These are phyloP conservation scores for Brachionus plicatilis DNA, from an alignment of 1,140 invertebrate species.

Conservation along the genomic window DNA sequence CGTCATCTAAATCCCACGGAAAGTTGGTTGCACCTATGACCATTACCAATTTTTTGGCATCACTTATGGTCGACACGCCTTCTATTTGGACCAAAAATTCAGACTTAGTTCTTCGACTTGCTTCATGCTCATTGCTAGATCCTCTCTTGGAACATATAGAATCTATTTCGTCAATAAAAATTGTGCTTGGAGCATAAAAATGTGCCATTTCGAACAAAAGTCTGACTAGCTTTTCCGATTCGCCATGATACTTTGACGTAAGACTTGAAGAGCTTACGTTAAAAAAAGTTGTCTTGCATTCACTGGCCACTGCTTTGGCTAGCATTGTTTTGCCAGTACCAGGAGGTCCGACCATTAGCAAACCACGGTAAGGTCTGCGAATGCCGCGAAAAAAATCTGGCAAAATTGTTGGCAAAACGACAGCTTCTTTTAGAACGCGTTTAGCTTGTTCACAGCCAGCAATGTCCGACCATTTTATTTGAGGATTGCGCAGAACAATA, in stretches of 20 bases:
- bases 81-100: slow-evolving; percentile 99
- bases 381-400: slow-evolving; percentile 98
- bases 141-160: slow-evolving; percentile 90
- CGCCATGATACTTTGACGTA: slow-evolving; percentile 94
- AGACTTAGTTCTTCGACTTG: slow-evolving; percentile 90
- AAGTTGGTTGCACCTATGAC: slow-evolving; percentile 98
- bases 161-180: slow-evolving; percentile 99
- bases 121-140: slow-evolving; percentile 94
- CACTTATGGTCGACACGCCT: slow-evolving; percentile 59
- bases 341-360: slow-evolving; percentile 93
- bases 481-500: slow-evolving; percentile 94
- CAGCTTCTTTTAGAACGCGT: slow-evolving; percentile 87
- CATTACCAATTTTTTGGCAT: slow-evolving; percentile 78
- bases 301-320: slow-evolving; percentile 97
- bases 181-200: slow-evolving; percentile 98
- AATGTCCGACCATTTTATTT: slow-evolving; percentile 89
- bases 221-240: slow-evolving; percentile 95
- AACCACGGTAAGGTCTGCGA: slow-evolving; percentile 82
- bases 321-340: slow-evolving; percentile 99
- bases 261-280: slow-evolving; percentile 95
- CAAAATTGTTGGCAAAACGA: slow-evolving; percentile 94
- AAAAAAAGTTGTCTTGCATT: slow-evolving; percentile 98
- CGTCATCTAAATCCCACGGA: slow-evolving; percentile 99
- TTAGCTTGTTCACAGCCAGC: slow-evolving; percentile 94
- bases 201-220: slow-evolving; percentile 97